Evolutionary conservation across 2,888 invertebrate species (phyloP).

Genomic region (Caenorhabditis drosophilae): DNA sequence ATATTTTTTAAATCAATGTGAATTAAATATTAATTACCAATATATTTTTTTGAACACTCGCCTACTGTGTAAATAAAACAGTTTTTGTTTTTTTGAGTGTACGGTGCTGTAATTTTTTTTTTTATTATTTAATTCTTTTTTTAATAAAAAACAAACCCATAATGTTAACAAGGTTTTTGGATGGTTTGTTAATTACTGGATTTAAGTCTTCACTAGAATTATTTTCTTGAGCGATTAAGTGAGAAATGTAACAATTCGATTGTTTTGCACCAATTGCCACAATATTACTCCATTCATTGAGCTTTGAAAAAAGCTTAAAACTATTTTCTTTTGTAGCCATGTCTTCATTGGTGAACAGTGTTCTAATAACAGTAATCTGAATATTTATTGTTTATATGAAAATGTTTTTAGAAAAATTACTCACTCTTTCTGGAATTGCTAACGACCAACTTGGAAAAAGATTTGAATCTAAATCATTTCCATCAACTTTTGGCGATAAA

Average conservation of each 20-base stretch:
- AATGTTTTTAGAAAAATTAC: background rate
- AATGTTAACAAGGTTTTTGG: conserved; percentile 5
- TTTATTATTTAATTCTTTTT: too few species aligned
- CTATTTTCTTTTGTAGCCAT: conserved; percentile 3
- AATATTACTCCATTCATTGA: conserved; percentile 14
- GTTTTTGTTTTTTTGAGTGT: too few species aligned
- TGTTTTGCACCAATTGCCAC: conserved; percentile 19
- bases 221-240: background rate
- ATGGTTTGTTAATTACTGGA: conserved; percentile 3
- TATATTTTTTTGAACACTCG: conserved; percentile 4
- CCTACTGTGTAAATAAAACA: background rate
- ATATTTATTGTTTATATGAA: background rate
- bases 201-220: background rate
- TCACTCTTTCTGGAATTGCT: background rate
- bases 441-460: conserved; percentile 1
- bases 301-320: conserved; percentile 9
- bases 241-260: conserved; percentile 3
- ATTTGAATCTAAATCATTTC: conserved; percentile 5
- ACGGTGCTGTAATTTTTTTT: too few species aligned
- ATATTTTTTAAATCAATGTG: background rate
- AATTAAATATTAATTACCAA: background rate
- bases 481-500: background rate
- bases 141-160: conserved; percentile 1
- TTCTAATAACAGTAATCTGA: conserved; percentile 16
- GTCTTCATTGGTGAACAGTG: conserved; percentile 16